These are phyloP conservation scores for Psettodes erumei DNA, from an alignment of 2,113 vertebrate species.

Conservation along the genomic window DNA sequence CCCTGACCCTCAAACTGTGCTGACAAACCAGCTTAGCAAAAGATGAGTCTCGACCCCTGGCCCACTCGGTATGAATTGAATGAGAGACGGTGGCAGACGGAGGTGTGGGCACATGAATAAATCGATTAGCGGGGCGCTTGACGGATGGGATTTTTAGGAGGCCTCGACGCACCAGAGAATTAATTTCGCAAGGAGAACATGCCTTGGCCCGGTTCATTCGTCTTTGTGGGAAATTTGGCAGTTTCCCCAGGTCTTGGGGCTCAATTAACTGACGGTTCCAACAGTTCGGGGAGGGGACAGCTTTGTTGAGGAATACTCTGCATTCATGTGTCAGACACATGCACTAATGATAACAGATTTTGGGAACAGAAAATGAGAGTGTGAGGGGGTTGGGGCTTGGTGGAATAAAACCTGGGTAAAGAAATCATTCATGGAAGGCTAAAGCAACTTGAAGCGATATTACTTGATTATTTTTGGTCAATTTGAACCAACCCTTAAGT, in stretches of 20 bases:
- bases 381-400: not conserved
- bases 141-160: conserved; percentile 79
- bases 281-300: conserved; percentile 60
- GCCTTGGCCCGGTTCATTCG: conserved; percentile 73
- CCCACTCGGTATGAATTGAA: conserved; percentile 38
- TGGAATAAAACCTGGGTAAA: not conserved
- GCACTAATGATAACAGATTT: conserved; percentile 64
- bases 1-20: conserved; percentile 1
- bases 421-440: not conserved
- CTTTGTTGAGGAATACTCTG: conserved; percentile 54
- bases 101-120: conserved; percentile 72
- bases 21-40: conserved; percentile 53
- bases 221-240: conserved; percentile 76
- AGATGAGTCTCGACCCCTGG: conserved; percentile 43
- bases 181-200: conserved; percentile 75
- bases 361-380: conserved; percentile 35
- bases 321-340: conserved; percentile 48
- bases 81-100: conserved; percentile 61
- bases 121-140: conserved; percentile 78
- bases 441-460: not conserved
- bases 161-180: conserved; percentile 75
- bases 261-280: conserved; percentile 73
- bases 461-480: not conserved
- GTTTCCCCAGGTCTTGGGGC: conserved; percentile 66
- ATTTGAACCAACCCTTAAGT: not conserved